Evolutionary conservation across 1,140 invertebrate genomes (phyloP).

Genomic region (Drosophila orosa): DNA sequence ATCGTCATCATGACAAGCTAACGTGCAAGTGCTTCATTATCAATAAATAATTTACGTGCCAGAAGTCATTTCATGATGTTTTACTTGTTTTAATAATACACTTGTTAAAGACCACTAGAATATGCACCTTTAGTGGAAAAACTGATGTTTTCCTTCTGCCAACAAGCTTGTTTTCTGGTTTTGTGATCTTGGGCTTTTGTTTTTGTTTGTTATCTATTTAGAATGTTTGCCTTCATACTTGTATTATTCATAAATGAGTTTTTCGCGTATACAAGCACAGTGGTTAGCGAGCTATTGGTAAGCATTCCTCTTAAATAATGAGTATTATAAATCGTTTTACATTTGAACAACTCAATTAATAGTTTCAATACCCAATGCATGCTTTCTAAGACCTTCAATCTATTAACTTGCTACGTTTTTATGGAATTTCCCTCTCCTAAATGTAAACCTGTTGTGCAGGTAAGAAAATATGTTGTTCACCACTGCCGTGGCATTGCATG

Average conservation of each 20-base stretch:
- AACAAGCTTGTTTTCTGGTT: slow-evolving; percentile 19
- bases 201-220: slow-evolving; percentile 46
- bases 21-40: slow-evolving; percentile 18
- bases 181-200: slow-evolving; percentile 23
- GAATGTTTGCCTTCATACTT: slow-evolving; percentile 43
- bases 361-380: background rate
- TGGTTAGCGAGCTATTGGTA: slow-evolving; percentile 10
- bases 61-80: slow-evolving; percentile 10
- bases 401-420: background rate
- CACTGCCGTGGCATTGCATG: slow-evolving; percentile 27
- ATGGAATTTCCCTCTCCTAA: background rate
- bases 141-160: background rate
- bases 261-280: slow-evolving; percentile 33
- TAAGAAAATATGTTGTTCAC: background rate
- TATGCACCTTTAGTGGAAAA: background rate
- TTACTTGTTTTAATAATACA: slow-evolving; percentile 15
- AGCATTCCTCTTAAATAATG: background rate
- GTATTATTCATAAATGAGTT: slow-evolving; percentile 32
- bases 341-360: background rate
- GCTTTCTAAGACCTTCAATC: background rate
- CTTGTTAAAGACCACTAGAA: slow-evolving; percentile 3
- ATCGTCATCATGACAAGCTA: slow-evolving; percentile 48
- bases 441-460: background rate
- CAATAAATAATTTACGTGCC: slow-evolving; percentile 11
- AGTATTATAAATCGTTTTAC: background rate